Base-by-base conservation (phyloP, 2,888 invertebrate species). In the Pyrochroa serraticornis region DNA sequence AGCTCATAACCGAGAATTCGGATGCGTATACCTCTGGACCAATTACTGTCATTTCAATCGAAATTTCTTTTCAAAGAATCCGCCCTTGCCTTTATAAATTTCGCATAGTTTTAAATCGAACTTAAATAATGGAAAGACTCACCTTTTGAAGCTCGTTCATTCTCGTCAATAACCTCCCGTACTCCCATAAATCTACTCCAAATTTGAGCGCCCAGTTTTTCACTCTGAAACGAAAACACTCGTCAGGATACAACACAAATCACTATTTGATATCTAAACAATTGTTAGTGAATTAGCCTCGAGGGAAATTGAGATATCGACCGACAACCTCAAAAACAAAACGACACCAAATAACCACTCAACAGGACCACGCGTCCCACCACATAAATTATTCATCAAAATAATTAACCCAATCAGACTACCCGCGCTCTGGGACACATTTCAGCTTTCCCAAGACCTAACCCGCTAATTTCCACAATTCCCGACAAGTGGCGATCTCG, bases 141-240 rank as follows among this genome's bases (percentile, higher is more conserved):
- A 93, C 93, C 82, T 86, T 88, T 82, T 92, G 90, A 75, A 93
- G 89, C 78, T 92, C 92, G 75, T 88, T 89, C 89, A 92, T 92
- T 83, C 92, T 91, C 10, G 93, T 93, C 77, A 90, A 89, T 80
- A 92, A 90, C 75, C 89, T 85, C 62, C 93, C 92, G 72, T 92
- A 93, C 80, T 92, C 92, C 93, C 93, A 93, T 65, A 93, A 82
- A 81, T 93, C 92, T 65, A 92, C 92, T 70, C 93, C 94, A 76
- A 94, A 93, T 81, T 92, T 91, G 64, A 93, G 81, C 66, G 94
- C 94, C 93, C 93, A 93, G 79, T 93, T 93, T 80, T 91, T 91
- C 67, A 94, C 93, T 84, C 93, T 94, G 86, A 75, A 78, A 79
- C 74, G 69, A 39, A 35, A 56, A 45, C 13, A 51, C 7, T 33